phyloP scores from a whole-genome alignment of 2,113 vertebrate genomes.

The Crotalus viridis region DNA sequence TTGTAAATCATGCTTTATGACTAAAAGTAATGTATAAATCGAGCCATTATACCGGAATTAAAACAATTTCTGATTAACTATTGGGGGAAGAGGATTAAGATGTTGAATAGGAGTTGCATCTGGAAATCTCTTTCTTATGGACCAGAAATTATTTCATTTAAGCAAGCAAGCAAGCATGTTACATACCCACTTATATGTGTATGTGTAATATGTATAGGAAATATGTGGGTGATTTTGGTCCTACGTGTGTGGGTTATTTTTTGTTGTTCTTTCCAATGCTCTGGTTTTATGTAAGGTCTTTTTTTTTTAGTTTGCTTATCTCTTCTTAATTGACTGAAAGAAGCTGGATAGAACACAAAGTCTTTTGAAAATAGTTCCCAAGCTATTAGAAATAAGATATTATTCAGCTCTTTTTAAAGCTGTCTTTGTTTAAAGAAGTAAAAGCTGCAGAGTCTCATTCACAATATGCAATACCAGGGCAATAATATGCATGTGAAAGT shows the following conservation, averaged over 20 bases:
- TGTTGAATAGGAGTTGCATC: not conserved
- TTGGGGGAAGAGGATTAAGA: not conserved
- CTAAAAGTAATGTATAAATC: not conserved
- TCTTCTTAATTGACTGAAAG: not conserved
- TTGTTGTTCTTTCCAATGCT: not conserved
- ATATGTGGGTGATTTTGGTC: not conserved
- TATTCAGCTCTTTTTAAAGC: not conserved
- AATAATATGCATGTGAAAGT: not conserved
- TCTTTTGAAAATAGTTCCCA: not conserved
- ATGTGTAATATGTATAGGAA: not conserved
- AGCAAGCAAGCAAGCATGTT: not conserved
- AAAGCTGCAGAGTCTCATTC: constrained; percentile 13
- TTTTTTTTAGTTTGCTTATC: not conserved
- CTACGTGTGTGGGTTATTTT: not conserved
- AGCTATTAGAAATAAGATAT: not conserved
- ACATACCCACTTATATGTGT: not conserved
- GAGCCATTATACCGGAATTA: not conserved
- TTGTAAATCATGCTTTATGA: not conserved
- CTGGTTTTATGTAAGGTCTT: not conserved
- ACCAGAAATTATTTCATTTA: not conserved
- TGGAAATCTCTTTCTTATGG: not conserved
- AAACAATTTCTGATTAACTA: not conserved
- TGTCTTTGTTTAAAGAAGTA: constrained; percentile 19
- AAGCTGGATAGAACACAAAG: not conserved
- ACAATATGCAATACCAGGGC: not conserved